These are phyloP conservation scores for Nymphalis io DNA, from an alignment of 1,140 invertebrate genomes.

Conservation along the genomic window DNA sequence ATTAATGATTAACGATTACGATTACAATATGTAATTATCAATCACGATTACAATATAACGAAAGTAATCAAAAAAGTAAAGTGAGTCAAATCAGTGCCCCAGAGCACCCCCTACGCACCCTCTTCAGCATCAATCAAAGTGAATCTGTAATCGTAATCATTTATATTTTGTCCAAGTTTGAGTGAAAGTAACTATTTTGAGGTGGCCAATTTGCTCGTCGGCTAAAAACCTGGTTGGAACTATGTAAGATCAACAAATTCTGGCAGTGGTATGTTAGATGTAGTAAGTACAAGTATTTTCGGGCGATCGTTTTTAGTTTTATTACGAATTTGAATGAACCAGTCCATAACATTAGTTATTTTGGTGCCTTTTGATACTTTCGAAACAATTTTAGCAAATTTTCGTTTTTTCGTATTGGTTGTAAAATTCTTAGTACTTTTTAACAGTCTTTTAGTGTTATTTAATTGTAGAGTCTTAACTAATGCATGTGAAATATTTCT, in stretches of 20 bases:
- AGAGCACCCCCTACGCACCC: too few relatives aligned
- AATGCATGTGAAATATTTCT: background rate
- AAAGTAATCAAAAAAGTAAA: too few relatives aligned
- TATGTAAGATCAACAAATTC: slow-evolving; percentile 52
- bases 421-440: background rate
- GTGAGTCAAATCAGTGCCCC: too few relatives aligned
- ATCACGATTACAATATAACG: too few relatives aligned
- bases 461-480: background rate
- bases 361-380: background rate
- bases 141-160: too few relatives aligned
- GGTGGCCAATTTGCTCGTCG: too few relatives aligned
- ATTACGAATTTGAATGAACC: slow-evolving; percentile 47
- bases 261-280: slow-evolving; percentile 22
- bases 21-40: too few relatives aligned
- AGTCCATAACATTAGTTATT: slow-evolving; percentile 48
- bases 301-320: slow-evolving; percentile 37
- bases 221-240: background rate
- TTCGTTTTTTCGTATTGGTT: background rate
- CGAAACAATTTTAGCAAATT: background rate
- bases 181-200: too few relatives aligned
- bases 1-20: too few relatives aligned
- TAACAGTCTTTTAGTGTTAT: background rate
- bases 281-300: slow-evolving; percentile 44
- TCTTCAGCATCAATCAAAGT: too few relatives aligned
- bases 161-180: too few relatives aligned